Base-by-base conservation (phyloP, 2,888 invertebrate genomes). In the Hecatera dysodea region DNA sequence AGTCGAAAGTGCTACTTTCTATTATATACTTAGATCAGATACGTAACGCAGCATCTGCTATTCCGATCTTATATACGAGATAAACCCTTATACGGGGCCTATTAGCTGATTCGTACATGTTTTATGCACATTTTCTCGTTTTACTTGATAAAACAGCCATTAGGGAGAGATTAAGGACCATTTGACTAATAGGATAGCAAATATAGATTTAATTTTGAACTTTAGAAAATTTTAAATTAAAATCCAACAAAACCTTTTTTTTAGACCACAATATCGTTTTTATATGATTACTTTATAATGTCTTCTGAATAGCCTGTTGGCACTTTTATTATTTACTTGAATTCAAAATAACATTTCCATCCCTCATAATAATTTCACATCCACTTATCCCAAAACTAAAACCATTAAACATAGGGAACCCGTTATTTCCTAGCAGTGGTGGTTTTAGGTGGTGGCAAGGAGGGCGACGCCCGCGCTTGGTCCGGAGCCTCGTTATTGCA, bases 1-100 rank as follows among this genome's bases (percentile, higher is more conserved):
- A 79, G 78, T 78, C 19, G 82, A 66, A 64, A 73, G 77, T 74
- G 67, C 64, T 52, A 64, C 80, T 80, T 80, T 80, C 80, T 80
- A 73, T 82, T 72, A 77, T 78, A 77, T 46, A 78, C 73, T 82
- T 67, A 62, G 69, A 66, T 72, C 71, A 52, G 83, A 80, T 67
- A 78, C 67, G 81, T 77, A 75, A 78, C 66, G 78, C 78, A 19
- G 55, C 79, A 80, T 78, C 81, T 64, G 72, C 64, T 66, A 33
- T 22, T 50, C 59, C 27, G 81, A 81, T 77, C 72, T 33, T 59
- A 55, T 62, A 53, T 62, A 48, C 39, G 9, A 48, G 75, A 73
- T 79, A 76, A 66, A 1, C 27, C 75, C 75, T 19, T 74, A 66
- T 57, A 79, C 15, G 75, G 80, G 29, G 15, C 33, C 29, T 68